phyloP scores from a whole-genome alignment of 2,888 invertebrate genomes.

The Protonemura montana region DNA sequence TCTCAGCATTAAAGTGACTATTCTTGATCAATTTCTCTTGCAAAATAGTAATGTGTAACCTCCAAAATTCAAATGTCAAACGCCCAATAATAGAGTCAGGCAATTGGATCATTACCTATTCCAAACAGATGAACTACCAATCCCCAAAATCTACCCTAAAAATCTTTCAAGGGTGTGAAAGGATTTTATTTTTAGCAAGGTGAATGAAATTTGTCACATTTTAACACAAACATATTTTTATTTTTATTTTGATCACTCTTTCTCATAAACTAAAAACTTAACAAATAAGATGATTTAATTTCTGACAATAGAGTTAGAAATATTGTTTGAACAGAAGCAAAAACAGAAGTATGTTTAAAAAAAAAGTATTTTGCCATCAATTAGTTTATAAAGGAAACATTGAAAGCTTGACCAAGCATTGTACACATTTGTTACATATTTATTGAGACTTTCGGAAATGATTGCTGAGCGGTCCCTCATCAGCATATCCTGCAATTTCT shows the following conservation, averaged over 20 bases:
- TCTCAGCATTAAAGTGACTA: slow-evolving; percentile 30
- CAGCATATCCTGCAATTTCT: slow-evolving; percentile 86
- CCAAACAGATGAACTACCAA: too few relatives aligned
- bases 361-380: background rate
- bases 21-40: slow-evolving; percentile 28
- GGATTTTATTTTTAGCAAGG: background rate
- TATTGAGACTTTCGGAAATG: slow-evolving; percentile 76
- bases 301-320: too few relatives aligned
- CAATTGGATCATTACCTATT: too few relatives aligned
- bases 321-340: background rate
- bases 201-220: background rate
- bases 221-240: background rate
- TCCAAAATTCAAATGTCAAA: slow-evolving; percentile 26
- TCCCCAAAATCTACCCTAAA: too few relatives aligned
- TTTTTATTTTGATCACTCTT: background rate
- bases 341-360: background rate
- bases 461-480: slow-evolving; percentile 81
- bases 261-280: background rate
- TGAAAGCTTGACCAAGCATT: background rate
- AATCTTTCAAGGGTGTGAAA: background rate
- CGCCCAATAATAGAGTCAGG: background rate
- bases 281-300: background rate
- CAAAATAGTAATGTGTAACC: background rate
- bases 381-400: background rate
- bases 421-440: background rate